These are phyloP conservation scores for Paralinhomoeus sp. DNA, from an alignment of 2,888 invertebrate species.

Conservation along the genomic window DNA sequence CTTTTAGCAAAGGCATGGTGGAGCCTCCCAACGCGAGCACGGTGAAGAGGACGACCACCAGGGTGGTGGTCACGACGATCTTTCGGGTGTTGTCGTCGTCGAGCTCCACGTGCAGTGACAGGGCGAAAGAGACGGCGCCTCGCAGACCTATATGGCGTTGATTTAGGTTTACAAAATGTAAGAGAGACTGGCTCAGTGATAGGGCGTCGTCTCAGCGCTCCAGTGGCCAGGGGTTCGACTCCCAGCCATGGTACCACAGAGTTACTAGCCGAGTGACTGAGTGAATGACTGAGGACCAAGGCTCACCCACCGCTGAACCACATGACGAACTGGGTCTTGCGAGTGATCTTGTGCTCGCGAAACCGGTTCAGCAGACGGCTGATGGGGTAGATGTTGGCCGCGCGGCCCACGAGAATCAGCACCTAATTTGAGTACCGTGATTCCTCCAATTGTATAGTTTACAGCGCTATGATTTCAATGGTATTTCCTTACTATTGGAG, in stretches of 20 bases:
- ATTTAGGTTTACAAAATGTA: too few relatives aligned
- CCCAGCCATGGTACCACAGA: too few relatives aligned
- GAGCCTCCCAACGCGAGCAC: constrained; percentile 84
- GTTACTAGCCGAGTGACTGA: background rate
- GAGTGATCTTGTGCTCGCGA: constrained; percentile 85
- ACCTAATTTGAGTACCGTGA: constrained; percentile 27
- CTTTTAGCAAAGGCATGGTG: constrained; percentile 80
- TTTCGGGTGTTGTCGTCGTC: constrained; percentile 68
- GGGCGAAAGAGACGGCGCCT: constrained; percentile 89
- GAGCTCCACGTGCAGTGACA: constrained; percentile 78
- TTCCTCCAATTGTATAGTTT: too few relatives aligned
- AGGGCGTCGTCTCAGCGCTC: too few relatives aligned
- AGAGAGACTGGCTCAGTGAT: too few relatives aligned
- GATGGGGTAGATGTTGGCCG: constrained; percentile 85
- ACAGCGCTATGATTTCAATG: too few relatives aligned
- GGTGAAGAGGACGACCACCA: constrained; percentile 89
- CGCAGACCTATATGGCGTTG: constrained; percentile 56
- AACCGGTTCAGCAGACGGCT: constrained; percentile 80
- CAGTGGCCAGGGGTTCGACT: too few relatives aligned
- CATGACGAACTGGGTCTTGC: constrained; percentile 97
- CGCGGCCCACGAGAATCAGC: constrained; percentile 69
- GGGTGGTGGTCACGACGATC: constrained; percentile 85
- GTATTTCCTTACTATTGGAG: too few relatives aligned
- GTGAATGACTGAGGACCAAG: background rate
- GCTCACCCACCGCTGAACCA: constrained; percentile 64